Evolutionary conservation across 2,888 invertebrate genomes (phyloP), one percentile per base, ranked within the genome.

Genomic region (Plebejus argus): DNA sequence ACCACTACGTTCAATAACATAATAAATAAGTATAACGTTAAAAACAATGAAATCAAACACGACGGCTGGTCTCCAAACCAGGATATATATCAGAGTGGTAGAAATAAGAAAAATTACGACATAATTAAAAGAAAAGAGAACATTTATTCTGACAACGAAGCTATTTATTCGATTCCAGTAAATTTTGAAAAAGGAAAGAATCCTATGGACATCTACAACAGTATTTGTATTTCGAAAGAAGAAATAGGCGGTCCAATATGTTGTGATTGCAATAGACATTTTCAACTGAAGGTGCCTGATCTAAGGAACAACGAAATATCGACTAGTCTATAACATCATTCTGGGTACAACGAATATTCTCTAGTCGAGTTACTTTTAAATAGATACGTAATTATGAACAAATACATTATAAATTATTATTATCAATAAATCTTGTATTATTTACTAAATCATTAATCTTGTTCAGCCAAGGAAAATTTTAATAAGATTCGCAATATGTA

Each of bases 241-340:
- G 87, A 90, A 81, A 81, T 93, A 83, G 91, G 92, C 49, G 91
- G 92, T 76, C 86, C 88, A n/a, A 77, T 87, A 77, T 87, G 87
- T 80, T 93, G 93, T 83, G 90, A 87, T 82, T 93, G 93, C 83
- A 92, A 93, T 83, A 91, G 93, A 81, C 93, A 93, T 86, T 93
- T 93, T 81, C 91, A 90, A 77, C 84, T 93, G 53, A 90, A 92
- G 80, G 92, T 92, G 77, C 92, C 93, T 76, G 88, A 90, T 84
- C 87, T 92, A 77, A 89, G 86, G 79, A 89, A 85, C 80, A 88
- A 85, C 83, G 93, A 93, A 85, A 83, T 89, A 75, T 89, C 92
- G 70, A 94, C 93, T 79, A 90, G 89, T 86, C 85, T 94, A 18
- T 94, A 86, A 78, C 53, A 72, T 79, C 78, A 80, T 58, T 76